A percentile compares a stretch with the other conserved stretches of the same genome.
These are phyloP conservation scores for Cotesia congregata DNA, from an alignment of 2,888 invertebrate genomes.

Conservation along the genomic window DNA sequence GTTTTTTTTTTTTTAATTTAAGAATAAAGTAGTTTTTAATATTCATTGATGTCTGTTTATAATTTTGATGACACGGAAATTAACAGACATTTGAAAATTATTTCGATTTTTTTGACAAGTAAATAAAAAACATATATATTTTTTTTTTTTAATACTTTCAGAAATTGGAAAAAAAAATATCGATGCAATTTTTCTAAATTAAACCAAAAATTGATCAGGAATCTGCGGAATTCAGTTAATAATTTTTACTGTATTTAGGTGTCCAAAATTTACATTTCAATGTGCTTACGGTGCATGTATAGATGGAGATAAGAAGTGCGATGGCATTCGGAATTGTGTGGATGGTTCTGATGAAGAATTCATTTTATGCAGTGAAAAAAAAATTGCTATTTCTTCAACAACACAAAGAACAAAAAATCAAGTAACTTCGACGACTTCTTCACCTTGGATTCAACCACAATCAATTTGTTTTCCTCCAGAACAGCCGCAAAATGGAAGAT, in stretches of 20 bases:
- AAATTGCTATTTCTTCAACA: not conserved
- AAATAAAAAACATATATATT: too few relatives aligned
- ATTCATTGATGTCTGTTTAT: too few relatives aligned
- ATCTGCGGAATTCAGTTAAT: not conserved
- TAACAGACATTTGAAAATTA: too few relatives aligned
- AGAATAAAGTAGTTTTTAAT: too few relatives aligned
- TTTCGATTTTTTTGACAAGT: too few relatives aligned
- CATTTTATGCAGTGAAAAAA: constrained; percentile 46
- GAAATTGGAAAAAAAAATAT: too few relatives aligned
- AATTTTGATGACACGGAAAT: too few relatives aligned
- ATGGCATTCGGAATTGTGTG: constrained; percentile 63
- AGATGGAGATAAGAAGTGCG: constrained; percentile 62
- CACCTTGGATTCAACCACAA: constrained; percentile 21
- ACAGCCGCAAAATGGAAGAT: constrained; percentile 59
- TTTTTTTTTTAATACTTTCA: too few relatives aligned
- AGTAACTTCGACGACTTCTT: not conserved
- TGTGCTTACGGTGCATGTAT: constrained; percentile 70
- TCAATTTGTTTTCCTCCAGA: constrained; percentile 53
- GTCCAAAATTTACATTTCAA: constrained; percentile 61
- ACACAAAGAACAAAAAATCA: not conserved
- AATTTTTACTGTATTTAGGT: constrained; percentile 56
- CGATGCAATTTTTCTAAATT: too few relatives aligned
- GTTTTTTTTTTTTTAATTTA: too few relatives aligned
- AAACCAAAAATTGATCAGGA: too few relatives aligned
- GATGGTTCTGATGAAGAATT: constrained; percentile 69